phyloP scores from a whole-genome alignment of 2,888 invertebrate species.

The Scaptomyza parva region DNA sequence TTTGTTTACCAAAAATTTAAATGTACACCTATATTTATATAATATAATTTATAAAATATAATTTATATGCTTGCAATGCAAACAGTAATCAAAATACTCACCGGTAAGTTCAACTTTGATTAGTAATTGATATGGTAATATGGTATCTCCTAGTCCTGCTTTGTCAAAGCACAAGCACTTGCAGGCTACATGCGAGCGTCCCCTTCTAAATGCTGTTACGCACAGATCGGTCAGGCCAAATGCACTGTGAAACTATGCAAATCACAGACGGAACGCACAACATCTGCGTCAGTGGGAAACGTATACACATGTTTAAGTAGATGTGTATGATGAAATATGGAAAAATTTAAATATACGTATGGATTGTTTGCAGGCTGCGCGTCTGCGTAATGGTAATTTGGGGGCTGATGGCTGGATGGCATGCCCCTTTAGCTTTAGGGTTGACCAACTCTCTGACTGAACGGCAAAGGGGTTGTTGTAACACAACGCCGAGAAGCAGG shows the following conservation, averaged over 20 bases:
- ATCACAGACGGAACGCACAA: slow-evolving; percentile 20
- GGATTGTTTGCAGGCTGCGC: slow-evolving; percentile 11
- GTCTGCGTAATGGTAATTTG: slow-evolving; percentile 38
- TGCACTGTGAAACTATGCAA: slow-evolving; percentile 24
- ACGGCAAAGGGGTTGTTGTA: slow-evolving; percentile 7
- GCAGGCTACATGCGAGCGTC: slow-evolving; percentile 7
- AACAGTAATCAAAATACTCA: too few relatives aligned
- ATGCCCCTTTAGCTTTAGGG: slow-evolving; percentile 45
- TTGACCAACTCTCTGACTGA: slow-evolving; percentile 41
- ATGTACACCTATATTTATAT: too few relatives aligned
- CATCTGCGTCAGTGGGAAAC: slow-evolving; percentile 39
- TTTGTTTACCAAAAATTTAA: too few relatives aligned
- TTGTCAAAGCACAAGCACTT: slow-evolving; percentile 35
- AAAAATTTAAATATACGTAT: slow-evolving; percentile 11
- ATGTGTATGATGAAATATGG: slow-evolving; percentile 12
- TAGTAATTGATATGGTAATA: not conserved
- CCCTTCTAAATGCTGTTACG: slow-evolving; percentile 20
- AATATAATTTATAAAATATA: too few relatives aligned
- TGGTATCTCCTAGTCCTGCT: not conserved
- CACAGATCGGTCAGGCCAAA: slow-evolving; percentile 46
- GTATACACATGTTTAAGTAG: not conserved
- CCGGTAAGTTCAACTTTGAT: too few relatives aligned
- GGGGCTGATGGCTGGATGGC: slow-evolving; percentile 22
- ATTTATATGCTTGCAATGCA: too few relatives aligned
- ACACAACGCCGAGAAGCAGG: slow-evolving; percentile 4